A percentile compares a stretch with the other conserved stretches of the same genome.
phyloP scores from a whole-genome alignment of 2,888 invertebrate genomes.

The Cosmorhoe ocellata region DNA sequence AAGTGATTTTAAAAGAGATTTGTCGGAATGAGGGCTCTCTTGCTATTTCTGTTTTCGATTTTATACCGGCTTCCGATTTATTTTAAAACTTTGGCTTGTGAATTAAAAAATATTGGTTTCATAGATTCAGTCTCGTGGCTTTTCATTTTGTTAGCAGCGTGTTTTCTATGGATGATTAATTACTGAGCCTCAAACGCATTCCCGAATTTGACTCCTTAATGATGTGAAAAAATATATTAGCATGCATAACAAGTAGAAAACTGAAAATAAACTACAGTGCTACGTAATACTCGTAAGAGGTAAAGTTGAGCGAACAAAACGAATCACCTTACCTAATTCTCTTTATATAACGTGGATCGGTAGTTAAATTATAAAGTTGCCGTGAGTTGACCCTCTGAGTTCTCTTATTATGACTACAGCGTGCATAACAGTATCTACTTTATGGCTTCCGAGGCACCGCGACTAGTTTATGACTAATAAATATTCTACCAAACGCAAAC shows the following conservation, averaged over 20 bases:
- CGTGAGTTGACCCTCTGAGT: constrained; percentile 52
- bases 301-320: constrained; percentile 12
- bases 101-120: too few relatives aligned
- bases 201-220: too few relatives aligned
- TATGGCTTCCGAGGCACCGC: constrained; percentile 52
- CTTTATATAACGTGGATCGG: constrained; percentile 40
- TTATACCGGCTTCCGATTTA: constrained; percentile 5
- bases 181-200: too few relatives aligned
- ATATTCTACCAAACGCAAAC: constrained; percentile 56
- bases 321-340: constrained; percentile 25
- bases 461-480: constrained; percentile 63
- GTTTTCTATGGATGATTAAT: too few relatives aligned
- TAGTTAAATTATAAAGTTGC: constrained; percentile 59
- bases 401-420: constrained; percentile 41
- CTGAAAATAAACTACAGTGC: too few relatives aligned
- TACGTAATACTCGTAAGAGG: neutral
- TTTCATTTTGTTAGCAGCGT: too few relatives aligned
- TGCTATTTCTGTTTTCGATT: constrained; percentile 27
- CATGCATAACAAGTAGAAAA: too few relatives aligned
- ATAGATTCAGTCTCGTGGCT: neutral
- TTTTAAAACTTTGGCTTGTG: neutral
- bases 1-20: constrained; percentile 29
- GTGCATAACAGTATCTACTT: constrained; percentile 29
- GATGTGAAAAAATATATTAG: too few relatives aligned
- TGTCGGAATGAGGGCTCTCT: constrained; percentile 21